phyloP scores from a whole-genome alignment of 1,140 invertebrate genomes.

The Andrena cerasifolii region DNA sequence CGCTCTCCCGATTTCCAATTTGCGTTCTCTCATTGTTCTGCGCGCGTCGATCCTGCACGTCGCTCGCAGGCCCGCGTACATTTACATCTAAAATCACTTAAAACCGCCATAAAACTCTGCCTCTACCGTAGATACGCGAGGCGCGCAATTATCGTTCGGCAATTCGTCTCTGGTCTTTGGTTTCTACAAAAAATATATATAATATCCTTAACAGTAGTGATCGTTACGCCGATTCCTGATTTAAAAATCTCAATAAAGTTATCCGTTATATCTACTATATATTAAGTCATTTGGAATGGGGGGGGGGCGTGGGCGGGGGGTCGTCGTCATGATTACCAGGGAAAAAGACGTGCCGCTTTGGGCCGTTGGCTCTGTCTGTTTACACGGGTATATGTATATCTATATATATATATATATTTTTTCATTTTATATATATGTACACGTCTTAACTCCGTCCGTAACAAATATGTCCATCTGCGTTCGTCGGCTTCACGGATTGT shows the following conservation, averaged over 20 bases:
- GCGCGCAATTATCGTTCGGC: conserved; percentile 54
- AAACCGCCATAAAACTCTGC: conserved; percentile 48
- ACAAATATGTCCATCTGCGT: conserved; percentile 26
- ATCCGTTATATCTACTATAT: conserved; percentile 63
- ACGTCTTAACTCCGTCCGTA: conserved; percentile 45
- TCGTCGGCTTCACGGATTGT: too few relatives aligned
- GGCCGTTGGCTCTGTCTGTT: conserved; percentile 56
- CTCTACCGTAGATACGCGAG: conserved; percentile 47
- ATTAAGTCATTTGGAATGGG: conserved; percentile 32
- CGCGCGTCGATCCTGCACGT: conserved; percentile 55
- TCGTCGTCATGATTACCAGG: conserved; percentile 55
- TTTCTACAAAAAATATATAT: conserved; percentile 78
- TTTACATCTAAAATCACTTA: conserved; percentile 36
- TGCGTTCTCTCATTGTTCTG: conserved; percentile 9
- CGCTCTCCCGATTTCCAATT: conserved; percentile 32
- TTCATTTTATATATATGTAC: conserved; percentile 65
- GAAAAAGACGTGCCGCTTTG: conserved; percentile 54
- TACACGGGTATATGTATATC: conserved; percentile 52
- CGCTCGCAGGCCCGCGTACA: conserved; percentile 44
- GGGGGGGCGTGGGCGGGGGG: background rate
- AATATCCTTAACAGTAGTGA: conserved; percentile 74
- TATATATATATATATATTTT: conserved; percentile 45
- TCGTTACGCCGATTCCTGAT: conserved; percentile 72
- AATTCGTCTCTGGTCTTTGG: conserved; percentile 72
- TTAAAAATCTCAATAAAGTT: conserved; percentile 73